Evolutionary conservation across 2,888 invertebrate species (phyloP).

Genomic region (Ptychoptera albimana): DNA sequence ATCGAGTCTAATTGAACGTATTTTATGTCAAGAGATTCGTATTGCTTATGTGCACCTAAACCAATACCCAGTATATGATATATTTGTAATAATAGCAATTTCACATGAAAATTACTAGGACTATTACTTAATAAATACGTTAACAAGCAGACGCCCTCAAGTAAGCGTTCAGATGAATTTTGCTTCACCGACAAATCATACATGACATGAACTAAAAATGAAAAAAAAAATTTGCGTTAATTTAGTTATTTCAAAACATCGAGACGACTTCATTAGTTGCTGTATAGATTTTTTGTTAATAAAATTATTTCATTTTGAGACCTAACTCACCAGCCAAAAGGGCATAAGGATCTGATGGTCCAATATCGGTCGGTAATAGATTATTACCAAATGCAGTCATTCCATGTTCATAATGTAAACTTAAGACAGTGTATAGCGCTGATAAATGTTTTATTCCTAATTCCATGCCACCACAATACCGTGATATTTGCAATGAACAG

Average conservation of each 20-base stretch:
- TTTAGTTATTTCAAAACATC: no score
- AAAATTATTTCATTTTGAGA: constrained; percentile 1
- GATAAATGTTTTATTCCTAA: constrained; percentile 37
- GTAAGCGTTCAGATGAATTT: constrained; percentile 37
- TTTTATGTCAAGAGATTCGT: constrained; percentile 72
- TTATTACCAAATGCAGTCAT: constrained; percentile 37
- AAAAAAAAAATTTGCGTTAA: background rate
- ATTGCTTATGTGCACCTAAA: constrained; percentile 54
- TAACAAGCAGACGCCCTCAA: constrained; percentile 50
- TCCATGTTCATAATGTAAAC: constrained; percentile 49
- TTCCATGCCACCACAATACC: constrained; percentile 49
- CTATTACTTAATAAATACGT: constrained; percentile 60
- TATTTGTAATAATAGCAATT: constrained; percentile 64
- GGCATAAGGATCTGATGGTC: constrained; percentile 64
- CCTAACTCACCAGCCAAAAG: constrained; percentile 44
- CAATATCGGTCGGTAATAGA: constrained; percentile 50
- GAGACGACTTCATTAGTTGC: no score
- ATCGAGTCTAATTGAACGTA: constrained; percentile 87
- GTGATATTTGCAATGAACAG: constrained; percentile 56
- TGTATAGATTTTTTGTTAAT: no score
- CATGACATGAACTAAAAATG: constrained; percentile 26
- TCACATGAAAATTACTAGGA: constrained; percentile 78
- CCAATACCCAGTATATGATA: constrained; percentile 64
- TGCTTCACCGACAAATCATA: constrained; percentile 36
- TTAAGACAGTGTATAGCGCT: constrained; percentile 42